These are phyloP conservation scores for Ichneumon xanthorius DNA, from an alignment of 2,888 invertebrate species.

Conservation along the genomic window DNA sequence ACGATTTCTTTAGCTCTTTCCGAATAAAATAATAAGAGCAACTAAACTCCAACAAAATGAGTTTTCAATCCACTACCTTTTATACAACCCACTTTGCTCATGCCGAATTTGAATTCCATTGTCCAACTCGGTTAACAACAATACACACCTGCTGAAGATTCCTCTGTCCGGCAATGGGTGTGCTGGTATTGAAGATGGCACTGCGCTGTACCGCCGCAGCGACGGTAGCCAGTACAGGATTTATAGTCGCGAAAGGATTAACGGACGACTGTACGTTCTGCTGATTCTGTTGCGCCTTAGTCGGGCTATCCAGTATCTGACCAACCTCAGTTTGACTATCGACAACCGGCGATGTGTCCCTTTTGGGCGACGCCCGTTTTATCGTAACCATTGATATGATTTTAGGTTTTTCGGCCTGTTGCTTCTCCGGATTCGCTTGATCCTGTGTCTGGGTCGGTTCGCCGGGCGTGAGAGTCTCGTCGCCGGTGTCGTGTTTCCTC, in stretches of 20 bases:
- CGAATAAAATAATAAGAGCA: too few relatives aligned
- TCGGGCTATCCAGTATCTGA: slow-evolving; percentile 69
- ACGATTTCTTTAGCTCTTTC: too few relatives aligned
- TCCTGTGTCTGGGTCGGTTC: slow-evolving; percentile 72
- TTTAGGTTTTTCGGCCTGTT: slow-evolving; percentile 79
- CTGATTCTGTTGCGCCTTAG: slow-evolving; percentile 74
- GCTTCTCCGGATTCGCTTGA: slow-evolving; percentile 56
- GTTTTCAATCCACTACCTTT: neutral
- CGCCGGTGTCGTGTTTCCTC: slow-evolving; percentile 75
- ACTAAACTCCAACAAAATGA: too few relatives aligned
- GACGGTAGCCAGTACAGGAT: slow-evolving; percentile 83
- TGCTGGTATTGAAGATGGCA: slow-evolving; percentile 77
- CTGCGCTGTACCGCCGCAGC: slow-evolving; percentile 83
- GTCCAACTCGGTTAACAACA: neutral
- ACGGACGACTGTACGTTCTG: slow-evolving; percentile 74
- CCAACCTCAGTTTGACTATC: slow-evolving; percentile 69
- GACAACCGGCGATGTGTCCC: slow-evolving; percentile 73
- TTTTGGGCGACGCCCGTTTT: slow-evolving; percentile 80
- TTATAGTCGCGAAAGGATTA: slow-evolving; percentile 80
- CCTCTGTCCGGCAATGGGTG: slow-evolving; percentile 76
- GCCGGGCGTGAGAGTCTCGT: slow-evolving; percentile 66
- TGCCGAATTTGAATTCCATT: neutral
- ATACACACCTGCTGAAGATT: slow-evolving; percentile 78
- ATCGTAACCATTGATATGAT: slow-evolving; percentile 84
- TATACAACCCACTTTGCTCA: neutral